Evolutionary conservation across 2,888 invertebrate genomes (phyloP).

Genomic region (Drosophila ezoana): DNA sequence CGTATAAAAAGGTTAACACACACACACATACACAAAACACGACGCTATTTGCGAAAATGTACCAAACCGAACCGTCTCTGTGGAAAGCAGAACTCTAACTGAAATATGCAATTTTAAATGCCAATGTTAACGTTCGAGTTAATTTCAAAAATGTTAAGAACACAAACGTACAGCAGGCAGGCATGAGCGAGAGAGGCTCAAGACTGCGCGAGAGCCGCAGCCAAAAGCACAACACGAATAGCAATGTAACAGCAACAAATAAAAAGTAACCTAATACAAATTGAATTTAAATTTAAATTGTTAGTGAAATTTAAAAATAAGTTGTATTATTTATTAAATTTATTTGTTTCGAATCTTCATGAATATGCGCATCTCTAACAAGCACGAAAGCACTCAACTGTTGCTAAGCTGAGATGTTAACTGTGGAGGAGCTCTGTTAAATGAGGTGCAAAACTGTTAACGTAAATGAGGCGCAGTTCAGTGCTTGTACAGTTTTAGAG

Average conservation of each 20-base stretch:
- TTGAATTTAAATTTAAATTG: too few species aligned
- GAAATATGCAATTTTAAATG: slow-evolving; percentile 22
- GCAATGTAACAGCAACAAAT: too few species aligned
- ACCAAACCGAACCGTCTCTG: slow-evolving; percentile 23
- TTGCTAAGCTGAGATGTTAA: neutral
- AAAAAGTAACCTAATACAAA: too few species aligned
- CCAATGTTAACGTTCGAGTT: slow-evolving; percentile 29
- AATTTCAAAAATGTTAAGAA: slow-evolving; percentile 9
- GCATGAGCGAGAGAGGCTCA: neutral
- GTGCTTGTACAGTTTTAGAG: slow-evolving; percentile 10
- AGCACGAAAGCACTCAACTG: neutral
- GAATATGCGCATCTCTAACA: neutral
- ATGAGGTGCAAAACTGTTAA: slow-evolving; percentile 17
- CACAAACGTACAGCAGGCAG: neutral
- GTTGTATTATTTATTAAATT: too few species aligned
- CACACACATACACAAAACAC: neutral
- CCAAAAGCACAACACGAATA: neutral
- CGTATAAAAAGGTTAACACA: slow-evolving; percentile 24
- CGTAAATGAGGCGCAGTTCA: neutral
- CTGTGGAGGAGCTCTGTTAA: slow-evolving; percentile 1
- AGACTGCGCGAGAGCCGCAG: slow-evolving; percentile 1
- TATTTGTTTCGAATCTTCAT: neutral
- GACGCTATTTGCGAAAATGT: neutral
- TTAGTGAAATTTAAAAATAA: too few species aligned
- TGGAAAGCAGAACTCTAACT: slow-evolving; percentile 52